Percentiles rank a stretch among this genome's conserved stretches.
Evolutionary conservation across 1,140 invertebrate species (phyloP).

Genomic region (Heliconius eleuchia): DNA sequence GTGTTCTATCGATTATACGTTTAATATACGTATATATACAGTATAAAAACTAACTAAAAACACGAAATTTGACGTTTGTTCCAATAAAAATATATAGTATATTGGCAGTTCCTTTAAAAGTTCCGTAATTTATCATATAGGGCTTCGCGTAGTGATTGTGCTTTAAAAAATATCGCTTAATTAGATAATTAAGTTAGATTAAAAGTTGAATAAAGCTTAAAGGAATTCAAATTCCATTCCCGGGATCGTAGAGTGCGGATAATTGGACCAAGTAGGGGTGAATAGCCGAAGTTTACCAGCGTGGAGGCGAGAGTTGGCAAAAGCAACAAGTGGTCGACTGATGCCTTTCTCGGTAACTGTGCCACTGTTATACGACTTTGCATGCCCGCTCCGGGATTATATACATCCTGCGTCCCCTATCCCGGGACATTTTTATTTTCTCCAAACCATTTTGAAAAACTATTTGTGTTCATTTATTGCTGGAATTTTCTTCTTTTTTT

Average conservation of each 20-base stretch:
- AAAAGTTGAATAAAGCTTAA: conserved; percentile 16
- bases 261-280: conserved; percentile 41
- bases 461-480: conserved; percentile 24
- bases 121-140: conserved; percentile 41
- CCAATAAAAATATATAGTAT: conserved; percentile 33
- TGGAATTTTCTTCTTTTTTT: conserved; percentile 20
- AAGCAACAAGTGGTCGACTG: conserved; percentile 75
- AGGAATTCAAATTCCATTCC: conserved; percentile 35
- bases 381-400: conserved; percentile 72
- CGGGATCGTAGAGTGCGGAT: conserved; percentile 32
- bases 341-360: conserved; percentile 77
- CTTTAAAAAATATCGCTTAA: conserved; percentile 16
- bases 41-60: not conserved
- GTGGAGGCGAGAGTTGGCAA: conserved; percentile 55
- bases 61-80: conserved; percentile 14
- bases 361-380: conserved; percentile 72
- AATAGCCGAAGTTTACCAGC: conserved; percentile 56
- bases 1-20: conserved; percentile 44
- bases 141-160: conserved; percentile 37
- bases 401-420: conserved; percentile 7
- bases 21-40: not conserved
- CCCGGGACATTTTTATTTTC: conserved; percentile 20
- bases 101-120: conserved; percentile 53
- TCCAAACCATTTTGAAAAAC: not conserved
- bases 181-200: not conserved